Evolutionary conservation across 2,888 invertebrate genomes (phyloP), one percentile per base, ranked within the genome.

Genomic region (Therioaphis trifolii): DNA sequence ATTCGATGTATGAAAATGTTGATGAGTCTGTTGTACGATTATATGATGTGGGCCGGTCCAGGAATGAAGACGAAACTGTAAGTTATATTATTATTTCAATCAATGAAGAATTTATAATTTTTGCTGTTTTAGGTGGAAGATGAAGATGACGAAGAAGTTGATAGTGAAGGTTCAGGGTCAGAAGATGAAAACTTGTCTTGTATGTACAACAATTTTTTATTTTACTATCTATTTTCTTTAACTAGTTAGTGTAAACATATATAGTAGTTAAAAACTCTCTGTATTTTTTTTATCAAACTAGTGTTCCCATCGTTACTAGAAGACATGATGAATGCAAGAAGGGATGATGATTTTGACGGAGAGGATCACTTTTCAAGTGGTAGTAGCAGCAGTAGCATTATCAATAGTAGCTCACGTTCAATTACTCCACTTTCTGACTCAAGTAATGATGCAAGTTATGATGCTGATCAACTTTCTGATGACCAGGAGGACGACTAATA

Each of bases 11-110:
- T 88, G 94, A 95, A 85, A 92, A 94, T 85, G 92, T 94, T 85
- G 95, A 96, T 88, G 97, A 97, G 89, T 96, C 96, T 2, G 93
- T 94, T 86, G 96, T 98, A 84, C 92, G 96, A 87, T 89, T 98
- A 18, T 98, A 98, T 89, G 97, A 98, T 88, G 95, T 98, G 27
- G 98, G 98, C 1, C 91, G 96, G 85, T 91, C 93, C 87, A 91
- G 96, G 87, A 95, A 94, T 88, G 94, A 95, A 87, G 97, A 97
- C 87, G 96, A 96, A 89, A 94, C 93, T 90, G 95, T 93, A 85
- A 89, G 89, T 24, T 52, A 14, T 24, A 49, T 55, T 61, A 18
- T 55, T 49, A 35, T 77, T 63, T 76, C 29, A 21, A 11, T 40
- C 27, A 74, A 43, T 77, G 58, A n/a, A 72, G 72, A 66, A 43